Percentiles rank a stretch among this genome's conserved stretches.
Evolutionary conservation across 2,113 vertebrate genomes (phyloP).

Genomic region (Agapornis roseicollis): DNA sequence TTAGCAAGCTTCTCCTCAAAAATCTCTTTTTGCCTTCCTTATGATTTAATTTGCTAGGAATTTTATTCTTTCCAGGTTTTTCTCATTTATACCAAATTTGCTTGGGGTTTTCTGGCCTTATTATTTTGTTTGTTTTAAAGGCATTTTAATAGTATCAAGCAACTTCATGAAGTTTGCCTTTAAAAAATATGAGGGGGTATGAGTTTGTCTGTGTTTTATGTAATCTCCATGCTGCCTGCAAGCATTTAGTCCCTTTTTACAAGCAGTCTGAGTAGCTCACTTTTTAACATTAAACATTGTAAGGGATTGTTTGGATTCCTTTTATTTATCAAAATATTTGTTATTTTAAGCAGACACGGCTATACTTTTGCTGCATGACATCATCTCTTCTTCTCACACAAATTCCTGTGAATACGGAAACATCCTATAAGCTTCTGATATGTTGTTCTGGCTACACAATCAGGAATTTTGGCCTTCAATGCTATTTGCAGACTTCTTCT

Average conservation of each 20-base stretch:
- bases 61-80: background rate
- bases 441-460: background rate
- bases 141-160: background rate
- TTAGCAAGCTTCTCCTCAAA: background rate
- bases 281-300: background rate
- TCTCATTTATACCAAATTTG: background rate
- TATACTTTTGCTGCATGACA: background rate
- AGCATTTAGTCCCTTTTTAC: background rate
- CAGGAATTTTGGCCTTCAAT: background rate
- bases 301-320: background rate
- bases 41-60: background rate
- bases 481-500: background rate
- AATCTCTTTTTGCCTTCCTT: background rate
- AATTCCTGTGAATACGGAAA: background rate
- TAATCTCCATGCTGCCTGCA: background rate
- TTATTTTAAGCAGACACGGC: background rate
- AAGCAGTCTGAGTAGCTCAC: background rate
- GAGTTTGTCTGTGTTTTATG: background rate
- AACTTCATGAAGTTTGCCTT: background rate
- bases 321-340: background rate
- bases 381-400: background rate
- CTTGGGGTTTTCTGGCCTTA: background rate
- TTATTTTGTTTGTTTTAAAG: no score
- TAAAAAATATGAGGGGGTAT: accelerated
- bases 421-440: background rate